Percentiles rank a stretch among this genome's conserved stretches.
Evolutionary conservation across 2,797 vertebrate genomes (phyloP).

Genomic region (Micropoecilia bifurca): DNA sequence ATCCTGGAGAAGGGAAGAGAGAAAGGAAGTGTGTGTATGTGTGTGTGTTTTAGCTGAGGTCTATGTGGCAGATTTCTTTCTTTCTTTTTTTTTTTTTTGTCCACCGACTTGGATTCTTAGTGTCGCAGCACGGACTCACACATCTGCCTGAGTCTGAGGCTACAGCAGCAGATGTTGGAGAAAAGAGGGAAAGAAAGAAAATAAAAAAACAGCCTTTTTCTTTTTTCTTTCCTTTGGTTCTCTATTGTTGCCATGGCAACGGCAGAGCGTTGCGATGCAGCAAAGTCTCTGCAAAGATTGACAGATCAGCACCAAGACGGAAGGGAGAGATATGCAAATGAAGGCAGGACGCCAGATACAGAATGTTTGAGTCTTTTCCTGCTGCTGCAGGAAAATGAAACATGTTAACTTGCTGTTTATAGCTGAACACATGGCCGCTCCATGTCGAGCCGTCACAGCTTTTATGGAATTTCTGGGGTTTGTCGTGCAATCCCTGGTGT

Average conservation of each 20-base stretch:
- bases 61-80: constrained; percentile 19
- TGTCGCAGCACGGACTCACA: constrained; percentile 8
- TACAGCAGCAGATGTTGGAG: constrained; percentile 23
- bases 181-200: background rate
- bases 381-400: background rate
- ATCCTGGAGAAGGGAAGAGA: constrained; percentile 15
- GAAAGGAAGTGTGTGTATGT: background rate
- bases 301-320: constrained; percentile 9
- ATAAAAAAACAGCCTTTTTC: constrained; percentile 8
- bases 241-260: constrained; percentile 61
- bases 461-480: background rate
- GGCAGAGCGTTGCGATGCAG: constrained; percentile 61
- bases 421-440: background rate
- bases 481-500: background rate
- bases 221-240: constrained; percentile 12
- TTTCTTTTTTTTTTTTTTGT: background rate
- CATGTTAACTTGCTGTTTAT: background rate
- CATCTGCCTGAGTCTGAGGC: constrained; percentile 37
- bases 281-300: constrained; percentile 49
- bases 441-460: background rate
- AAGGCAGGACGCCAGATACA: constrained; percentile 1
- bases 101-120: background rate
- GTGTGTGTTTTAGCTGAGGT: background rate
- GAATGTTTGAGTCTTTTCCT: constrained; percentile 10
- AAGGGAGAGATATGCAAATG: constrained; percentile 8